Conservation (phyloP, 2,888 invertebrate species). For the Drosophila colorata region DNA sequence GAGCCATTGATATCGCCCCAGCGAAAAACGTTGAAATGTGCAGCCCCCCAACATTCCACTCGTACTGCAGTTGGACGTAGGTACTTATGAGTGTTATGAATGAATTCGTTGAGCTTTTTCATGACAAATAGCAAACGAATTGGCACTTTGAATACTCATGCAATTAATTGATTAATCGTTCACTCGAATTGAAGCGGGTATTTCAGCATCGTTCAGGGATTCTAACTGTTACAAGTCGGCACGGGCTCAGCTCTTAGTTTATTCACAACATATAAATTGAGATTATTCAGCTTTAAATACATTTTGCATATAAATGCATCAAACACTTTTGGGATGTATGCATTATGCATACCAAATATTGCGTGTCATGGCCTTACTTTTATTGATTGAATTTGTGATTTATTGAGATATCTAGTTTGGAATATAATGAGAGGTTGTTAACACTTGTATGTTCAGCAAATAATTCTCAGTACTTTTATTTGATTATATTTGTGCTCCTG, state of each 20-base stretch:
- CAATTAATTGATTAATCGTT: slow-evolving; percentile 26
- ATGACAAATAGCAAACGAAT: slow-evolving; percentile 21
- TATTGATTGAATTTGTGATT: no score
- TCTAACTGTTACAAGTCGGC: neutral
- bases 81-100: slow-evolving; percentile 39
- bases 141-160: slow-evolving; percentile 24
- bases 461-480: no score
- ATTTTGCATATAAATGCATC: neutral
- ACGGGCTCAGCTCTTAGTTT: slow-evolving; percentile 8
- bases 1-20: slow-evolving; percentile 38
- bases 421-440: no score
- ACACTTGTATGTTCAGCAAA: no score
- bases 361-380: no score
- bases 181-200: slow-evolving; percentile 11
- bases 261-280: neutral
- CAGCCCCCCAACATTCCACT: slow-evolving; percentile 41
- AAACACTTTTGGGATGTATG: no score
- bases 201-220: slow-evolving; percentile 7
- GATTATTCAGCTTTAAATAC: neutral
- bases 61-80: neutral
- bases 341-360: no score
- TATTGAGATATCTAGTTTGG: no score
- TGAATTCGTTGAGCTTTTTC: slow-evolving; percentile 34
- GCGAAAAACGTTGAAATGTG: slow-evolving; percentile 53
- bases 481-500: no score